Percentiles rank a stretch among this genome's conserved stretches.
phyloP scores from a whole-genome alignment of 2,888 invertebrate species.

The Andrena praecox region DNA sequence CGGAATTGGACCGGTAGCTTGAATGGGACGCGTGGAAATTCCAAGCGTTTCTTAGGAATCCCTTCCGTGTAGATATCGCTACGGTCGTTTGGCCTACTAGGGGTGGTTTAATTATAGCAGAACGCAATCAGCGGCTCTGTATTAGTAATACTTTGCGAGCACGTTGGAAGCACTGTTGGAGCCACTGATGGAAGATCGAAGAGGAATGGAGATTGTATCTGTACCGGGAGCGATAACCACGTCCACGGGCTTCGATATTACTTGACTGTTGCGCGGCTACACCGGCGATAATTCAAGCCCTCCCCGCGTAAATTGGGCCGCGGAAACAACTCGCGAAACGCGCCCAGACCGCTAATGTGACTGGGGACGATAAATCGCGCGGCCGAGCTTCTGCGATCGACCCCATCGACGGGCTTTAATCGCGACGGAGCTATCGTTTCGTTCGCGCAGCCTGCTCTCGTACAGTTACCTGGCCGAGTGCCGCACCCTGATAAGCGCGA shows the following conservation, averaged over 20 bases:
- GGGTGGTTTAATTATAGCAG: not conserved
- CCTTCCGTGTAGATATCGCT: too few species aligned
- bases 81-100: too few species aligned
- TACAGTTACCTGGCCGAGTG: not conserved
- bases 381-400: not conserved
- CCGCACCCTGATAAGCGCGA: slow-evolving; percentile 19
- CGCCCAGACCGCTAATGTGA: slow-evolving; percentile 10
- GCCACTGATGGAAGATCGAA: too few species aligned
- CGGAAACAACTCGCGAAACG: not conserved
- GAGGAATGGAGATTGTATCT: too few species aligned
- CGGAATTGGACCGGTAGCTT: not conserved
- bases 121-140: not conserved
- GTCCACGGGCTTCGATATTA: too few species aligned
- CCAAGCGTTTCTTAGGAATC: not conserved
- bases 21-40: not conserved
- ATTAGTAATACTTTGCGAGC: too few species aligned
- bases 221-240: too few species aligned
- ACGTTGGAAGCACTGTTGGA: too few species aligned
- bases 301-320: slow-evolving; percentile 3
- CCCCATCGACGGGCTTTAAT: not conserved
- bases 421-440: not conserved
- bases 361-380: not conserved
- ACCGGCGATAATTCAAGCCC: slow-evolving; percentile 3
- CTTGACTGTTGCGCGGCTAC: too few species aligned
- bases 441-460: slow-evolving; percentile 8